A percentile compares a stretch with the other conserved stretches of the same genome.
phyloP scores from a whole-genome alignment of 2,888 invertebrate genomes.

The Gonocerus acuteangulatus region DNA sequence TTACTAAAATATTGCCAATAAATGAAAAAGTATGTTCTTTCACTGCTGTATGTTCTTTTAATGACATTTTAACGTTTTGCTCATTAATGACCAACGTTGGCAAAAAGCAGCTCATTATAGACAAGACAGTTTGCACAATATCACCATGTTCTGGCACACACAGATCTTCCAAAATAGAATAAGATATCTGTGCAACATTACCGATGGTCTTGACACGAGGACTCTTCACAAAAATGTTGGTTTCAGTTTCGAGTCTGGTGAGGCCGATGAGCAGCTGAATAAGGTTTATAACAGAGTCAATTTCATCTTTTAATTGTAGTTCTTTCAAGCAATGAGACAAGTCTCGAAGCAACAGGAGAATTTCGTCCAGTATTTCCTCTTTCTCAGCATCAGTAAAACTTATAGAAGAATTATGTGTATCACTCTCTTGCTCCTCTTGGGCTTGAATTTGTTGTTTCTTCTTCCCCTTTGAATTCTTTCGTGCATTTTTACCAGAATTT shows the following conservation, averaged over 20 bases:
- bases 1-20: slow-evolving; percentile 40
- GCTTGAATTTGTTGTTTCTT: slow-evolving; percentile 8
- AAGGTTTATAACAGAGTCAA: slow-evolving; percentile 44
- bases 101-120: slow-evolving; percentile 45
- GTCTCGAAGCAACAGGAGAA: slow-evolving; percentile 41
- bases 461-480: slow-evolving; percentile 3
- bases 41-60: slow-evolving; percentile 37
- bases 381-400: slow-evolving; percentile 3
- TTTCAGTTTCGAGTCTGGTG: slow-evolving; percentile 41
- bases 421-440: slow-evolving; percentile 22
- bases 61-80: slow-evolving; percentile 28
- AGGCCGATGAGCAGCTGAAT: slow-evolving; percentile 43
- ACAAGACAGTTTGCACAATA: slow-evolving; percentile 41
- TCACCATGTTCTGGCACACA: slow-evolving; percentile 46
- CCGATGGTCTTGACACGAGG: slow-evolving; percentile 20
- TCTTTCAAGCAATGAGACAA: slow-evolving; percentile 43
- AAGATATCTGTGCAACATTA: slow-evolving; percentile 41
- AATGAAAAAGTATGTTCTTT: slow-evolving; percentile 40
- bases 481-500: slow-evolving; percentile 6
- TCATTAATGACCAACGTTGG: slow-evolving; percentile 42
- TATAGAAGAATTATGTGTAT: background rate
- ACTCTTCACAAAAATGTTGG: slow-evolving; percentile 19
- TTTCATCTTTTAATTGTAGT: slow-evolving; percentile 45
- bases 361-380: slow-evolving; percentile 14
- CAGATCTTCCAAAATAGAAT: slow-evolving; percentile 42